These are phyloP conservation scores for Chouioia cunea DNA, from an alignment of 2,888 invertebrate genomes.

Conservation along the genomic window DNA sequence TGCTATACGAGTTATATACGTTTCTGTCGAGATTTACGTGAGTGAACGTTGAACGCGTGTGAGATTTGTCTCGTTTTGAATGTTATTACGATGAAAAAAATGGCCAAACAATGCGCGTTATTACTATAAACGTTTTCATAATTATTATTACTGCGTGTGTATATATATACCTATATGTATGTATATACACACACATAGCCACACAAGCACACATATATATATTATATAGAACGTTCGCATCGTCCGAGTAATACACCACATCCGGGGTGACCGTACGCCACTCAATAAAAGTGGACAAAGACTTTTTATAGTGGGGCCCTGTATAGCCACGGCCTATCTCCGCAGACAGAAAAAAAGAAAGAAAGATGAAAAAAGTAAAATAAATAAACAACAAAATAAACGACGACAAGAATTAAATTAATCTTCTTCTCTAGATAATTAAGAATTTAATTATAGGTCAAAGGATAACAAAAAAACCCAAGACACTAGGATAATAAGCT, in stretches of 20 bases:
- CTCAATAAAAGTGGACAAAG: slow-evolving; percentile 58
- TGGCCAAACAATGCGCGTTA: slow-evolving; percentile 1
- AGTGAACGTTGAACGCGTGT: not conserved
- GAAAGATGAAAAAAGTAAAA: too few species aligned
- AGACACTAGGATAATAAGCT: not conserved
- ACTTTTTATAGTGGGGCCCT: slow-evolving; percentile 63
- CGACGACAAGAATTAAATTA: slow-evolving; percentile 5
- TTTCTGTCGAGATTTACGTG: not conserved
- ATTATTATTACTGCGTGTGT: slow-evolving; percentile 32
- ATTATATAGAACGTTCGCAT: slow-evolving; percentile 40
- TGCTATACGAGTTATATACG: not conserved
- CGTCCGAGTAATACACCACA: slow-evolving; percentile 44
- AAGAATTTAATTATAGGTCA: slow-evolving; percentile 1
- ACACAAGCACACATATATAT: too few species aligned
- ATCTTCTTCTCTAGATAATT: not conserved
- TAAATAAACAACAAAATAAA: too few species aligned
- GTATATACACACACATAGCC: too few species aligned
- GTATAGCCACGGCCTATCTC: slow-evolving; percentile 68
- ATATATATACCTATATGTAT: too few species aligned
- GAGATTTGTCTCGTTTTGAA: too few species aligned
- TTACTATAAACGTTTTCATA: slow-evolving; percentile 25
- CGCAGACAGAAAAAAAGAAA: slow-evolving; percentile 30
- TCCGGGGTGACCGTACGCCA: slow-evolving; percentile 66
- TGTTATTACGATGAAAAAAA: too few species aligned
- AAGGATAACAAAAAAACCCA: too few species aligned